Conservation (phyloP, 2,113 vertebrate genomes). For the Pomatorhinus ruficollis region DNA sequence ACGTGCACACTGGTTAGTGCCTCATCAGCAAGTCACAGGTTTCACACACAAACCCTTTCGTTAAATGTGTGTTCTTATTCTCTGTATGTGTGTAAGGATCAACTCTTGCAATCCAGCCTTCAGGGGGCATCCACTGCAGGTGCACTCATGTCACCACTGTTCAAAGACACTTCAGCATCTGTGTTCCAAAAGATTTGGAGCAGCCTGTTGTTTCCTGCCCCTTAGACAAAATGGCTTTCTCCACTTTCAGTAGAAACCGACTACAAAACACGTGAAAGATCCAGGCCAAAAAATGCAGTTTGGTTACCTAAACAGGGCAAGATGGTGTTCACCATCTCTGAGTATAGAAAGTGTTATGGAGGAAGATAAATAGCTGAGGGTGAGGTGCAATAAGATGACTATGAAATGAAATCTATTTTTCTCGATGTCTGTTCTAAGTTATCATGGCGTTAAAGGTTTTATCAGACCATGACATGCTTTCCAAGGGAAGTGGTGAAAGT, state of each 20-base stretch:
- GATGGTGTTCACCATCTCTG: background rate
- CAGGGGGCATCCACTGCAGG: background rate
- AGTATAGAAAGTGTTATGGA: background rate
- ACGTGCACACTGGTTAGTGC: accelerated
- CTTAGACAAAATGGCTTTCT: background rate
- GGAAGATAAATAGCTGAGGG: background rate
- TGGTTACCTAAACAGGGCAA: background rate
- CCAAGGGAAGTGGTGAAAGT: background rate
- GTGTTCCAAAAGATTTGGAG: background rate
- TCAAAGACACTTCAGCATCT: background rate
- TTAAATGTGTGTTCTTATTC: background rate
- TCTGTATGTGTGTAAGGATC: background rate
- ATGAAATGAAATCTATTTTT: background rate
- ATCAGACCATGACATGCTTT: background rate
- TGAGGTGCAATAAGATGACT: background rate
- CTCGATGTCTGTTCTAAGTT: background rate
- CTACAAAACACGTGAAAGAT: background rate
- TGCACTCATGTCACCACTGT: background rate
- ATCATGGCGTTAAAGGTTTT: slow-evolving; percentile 8
- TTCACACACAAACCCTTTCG: background rate
- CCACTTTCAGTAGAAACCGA: accelerated
- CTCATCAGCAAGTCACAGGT: background rate
- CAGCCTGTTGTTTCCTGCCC: background rate
- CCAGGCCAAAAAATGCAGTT: background rate
- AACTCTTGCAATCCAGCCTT: background rate